A percentile compares a stretch with the other conserved stretches of the same genome.
Conservation (phyloP, 2,113 vertebrate species). For the Pterophyllum scalare region DNA sequence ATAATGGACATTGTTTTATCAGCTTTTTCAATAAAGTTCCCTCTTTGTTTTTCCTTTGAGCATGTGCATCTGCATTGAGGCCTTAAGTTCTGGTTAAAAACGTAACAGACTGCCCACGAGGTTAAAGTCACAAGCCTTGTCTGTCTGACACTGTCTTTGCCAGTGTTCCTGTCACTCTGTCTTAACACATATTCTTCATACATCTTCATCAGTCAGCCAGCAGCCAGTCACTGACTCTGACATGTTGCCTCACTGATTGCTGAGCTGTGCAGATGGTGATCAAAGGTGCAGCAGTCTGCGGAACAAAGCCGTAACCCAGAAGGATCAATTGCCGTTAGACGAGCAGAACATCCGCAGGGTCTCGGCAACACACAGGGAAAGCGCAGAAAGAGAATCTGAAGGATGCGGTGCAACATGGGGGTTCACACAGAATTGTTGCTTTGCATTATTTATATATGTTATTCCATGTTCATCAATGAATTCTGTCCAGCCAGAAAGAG, state of each 20-base stretch:
- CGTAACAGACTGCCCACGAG: background rate
- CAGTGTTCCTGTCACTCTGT: slow-evolving; percentile 26
- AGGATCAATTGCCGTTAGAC: slow-evolving; percentile 49
- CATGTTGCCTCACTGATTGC: slow-evolving; percentile 22
- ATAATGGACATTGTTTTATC: background rate
- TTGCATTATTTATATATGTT: slow-evolving; percentile 5
- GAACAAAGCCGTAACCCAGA: slow-evolving; percentile 39
- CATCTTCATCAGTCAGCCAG: slow-evolving; percentile 31
- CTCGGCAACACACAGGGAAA: background rate
- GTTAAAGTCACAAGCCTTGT: slow-evolving; percentile 3
- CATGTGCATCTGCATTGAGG: background rate
- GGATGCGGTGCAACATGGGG: background rate
- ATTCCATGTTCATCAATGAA: background rate
- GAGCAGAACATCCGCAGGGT: slow-evolving; percentile 15
- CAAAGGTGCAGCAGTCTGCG: slow-evolving; percentile 33
- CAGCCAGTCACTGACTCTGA: slow-evolving; percentile 34
- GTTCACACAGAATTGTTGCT: background rate
- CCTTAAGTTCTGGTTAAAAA: background rate
- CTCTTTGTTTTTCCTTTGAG: background rate
- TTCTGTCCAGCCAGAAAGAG: background rate
- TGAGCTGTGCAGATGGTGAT: slow-evolving; percentile 54
- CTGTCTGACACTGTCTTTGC: background rate
- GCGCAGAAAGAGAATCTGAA: background rate
- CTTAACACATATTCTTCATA: slow-evolving; percentile 31
- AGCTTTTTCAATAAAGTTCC: background rate